A percentile compares a stretch with the other conserved stretches of the same genome.
These are phyloP conservation scores for Melanotaenia duboulayi DNA, from an alignment of 2,113 vertebrate genomes.

Conservation along the genomic window DNA sequence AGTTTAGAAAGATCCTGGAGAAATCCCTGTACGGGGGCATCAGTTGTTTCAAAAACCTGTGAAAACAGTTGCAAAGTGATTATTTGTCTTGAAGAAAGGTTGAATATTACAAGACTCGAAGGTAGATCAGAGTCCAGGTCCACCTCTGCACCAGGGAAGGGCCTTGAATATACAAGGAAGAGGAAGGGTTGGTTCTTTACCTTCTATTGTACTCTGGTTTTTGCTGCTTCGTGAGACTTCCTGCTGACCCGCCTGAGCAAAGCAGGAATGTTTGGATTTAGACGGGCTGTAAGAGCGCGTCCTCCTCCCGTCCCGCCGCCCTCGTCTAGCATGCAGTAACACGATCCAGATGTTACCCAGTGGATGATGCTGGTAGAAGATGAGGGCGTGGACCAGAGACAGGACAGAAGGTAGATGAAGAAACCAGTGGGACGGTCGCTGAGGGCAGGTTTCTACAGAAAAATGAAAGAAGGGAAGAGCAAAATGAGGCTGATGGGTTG, in stretches of 20 bases:
- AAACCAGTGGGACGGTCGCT: neutral
- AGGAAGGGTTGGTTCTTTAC: neutral
- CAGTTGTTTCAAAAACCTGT: too few relatives aligned
- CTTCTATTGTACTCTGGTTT: conserved; percentile 2
- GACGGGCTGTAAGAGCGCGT: conserved; percentile 21
- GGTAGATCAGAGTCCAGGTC: neutral
- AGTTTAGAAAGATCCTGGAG: too few relatives aligned
- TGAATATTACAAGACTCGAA: neutral
- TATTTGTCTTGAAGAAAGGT: too few relatives aligned
- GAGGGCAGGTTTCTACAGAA: conserved; percentile 1
- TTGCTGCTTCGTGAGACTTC: neutral
- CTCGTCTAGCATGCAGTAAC: conserved; percentile 51
- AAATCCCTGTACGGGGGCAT: too few relatives aligned
- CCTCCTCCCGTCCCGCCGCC: conserved; percentile 19
- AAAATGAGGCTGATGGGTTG: neutral
- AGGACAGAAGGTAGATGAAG: neutral
- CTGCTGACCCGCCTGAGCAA: conserved; percentile 37
- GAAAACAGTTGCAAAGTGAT: neutral
- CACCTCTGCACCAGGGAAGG: neutral
- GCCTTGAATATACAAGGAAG: neutral
- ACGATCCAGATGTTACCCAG: conserved; percentile 65
- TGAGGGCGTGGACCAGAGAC: neutral
- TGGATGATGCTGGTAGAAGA: conserved; percentile 23
- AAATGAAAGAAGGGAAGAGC: neutral
- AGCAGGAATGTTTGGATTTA: conserved; percentile 57